Evolutionary conservation across 1,140 invertebrate genomes (phyloP).

Genomic region (Macrostomum lignano): DNA sequence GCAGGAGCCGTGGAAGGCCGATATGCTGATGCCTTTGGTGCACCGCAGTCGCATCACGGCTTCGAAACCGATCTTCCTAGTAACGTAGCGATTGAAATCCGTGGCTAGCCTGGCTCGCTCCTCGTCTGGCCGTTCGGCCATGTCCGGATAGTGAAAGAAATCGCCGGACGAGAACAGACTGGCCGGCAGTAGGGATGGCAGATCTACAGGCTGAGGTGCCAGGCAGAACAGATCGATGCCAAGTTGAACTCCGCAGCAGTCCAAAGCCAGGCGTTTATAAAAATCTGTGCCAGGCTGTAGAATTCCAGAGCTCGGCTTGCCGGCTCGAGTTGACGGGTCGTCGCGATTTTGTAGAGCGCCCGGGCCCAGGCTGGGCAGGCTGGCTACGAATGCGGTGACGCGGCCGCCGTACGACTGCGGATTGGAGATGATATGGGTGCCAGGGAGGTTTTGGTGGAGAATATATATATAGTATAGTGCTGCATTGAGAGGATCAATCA

Average conservation of each 20-base stretch:
- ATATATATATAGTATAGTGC: too few species aligned
- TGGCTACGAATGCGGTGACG: constrained; percentile 67
- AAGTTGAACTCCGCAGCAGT: constrained; percentile 80
- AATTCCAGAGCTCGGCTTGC: constrained; percentile 34
- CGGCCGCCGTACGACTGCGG: constrained; percentile 78
- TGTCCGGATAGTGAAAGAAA: constrained; percentile 5
- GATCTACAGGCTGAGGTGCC: constrained; percentile 66
- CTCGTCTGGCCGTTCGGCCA: too few species aligned
- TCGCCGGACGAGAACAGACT: constrained; percentile 12
- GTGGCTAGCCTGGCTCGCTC: constrained; percentile 47
- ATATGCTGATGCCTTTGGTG: constrained; percentile 28
- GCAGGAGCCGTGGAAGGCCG: constrained; percentile 96
- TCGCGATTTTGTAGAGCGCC: constrained; percentile 54
- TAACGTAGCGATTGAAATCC: constrained; percentile 58
- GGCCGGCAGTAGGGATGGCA: constrained; percentile 44
- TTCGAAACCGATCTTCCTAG: constrained; percentile 88
- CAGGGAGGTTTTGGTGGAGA: too few species aligned
- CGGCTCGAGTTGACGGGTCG: constrained; percentile 49
- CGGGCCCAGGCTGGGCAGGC: constrained; percentile 61
- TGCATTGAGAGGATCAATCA: too few species aligned
- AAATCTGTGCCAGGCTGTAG: constrained; percentile 83
- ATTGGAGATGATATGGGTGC: too few species aligned
- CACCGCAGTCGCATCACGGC: constrained; percentile 88
- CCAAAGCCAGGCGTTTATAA: constrained; percentile 77
- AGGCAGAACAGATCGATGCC: constrained; percentile 78